Conservation (phyloP, 1,140 invertebrate genomes). For the Halictus rubicundus region DNA sequence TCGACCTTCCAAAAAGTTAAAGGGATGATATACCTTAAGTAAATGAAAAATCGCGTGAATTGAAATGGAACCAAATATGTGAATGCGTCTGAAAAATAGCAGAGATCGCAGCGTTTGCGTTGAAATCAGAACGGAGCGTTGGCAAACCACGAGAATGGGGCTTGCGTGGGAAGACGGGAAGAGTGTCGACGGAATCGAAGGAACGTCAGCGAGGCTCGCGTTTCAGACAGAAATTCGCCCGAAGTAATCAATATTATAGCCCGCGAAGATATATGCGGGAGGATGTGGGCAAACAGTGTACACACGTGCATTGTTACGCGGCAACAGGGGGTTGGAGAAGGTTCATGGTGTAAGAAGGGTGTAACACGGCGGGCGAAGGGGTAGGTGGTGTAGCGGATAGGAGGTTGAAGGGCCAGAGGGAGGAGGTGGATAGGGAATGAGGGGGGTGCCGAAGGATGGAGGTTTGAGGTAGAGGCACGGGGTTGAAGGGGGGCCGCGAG, state of each 20-base stretch:
- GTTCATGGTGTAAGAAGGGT: constrained; percentile 48
- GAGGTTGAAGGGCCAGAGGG: constrained; percentile 5
- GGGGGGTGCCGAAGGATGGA: constrained; percentile 38
- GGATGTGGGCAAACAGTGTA: constrained; percentile 75
- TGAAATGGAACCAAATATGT: too few species aligned
- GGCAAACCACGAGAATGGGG: too few species aligned
- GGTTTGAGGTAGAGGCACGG: constrained; percentile 48
- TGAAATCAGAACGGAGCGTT: too few species aligned
- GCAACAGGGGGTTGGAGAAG: constrained; percentile 31
- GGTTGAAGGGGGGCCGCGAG: constrained; percentile 56
- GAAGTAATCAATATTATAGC: constrained; percentile 78
- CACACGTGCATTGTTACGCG: constrained; percentile 74
- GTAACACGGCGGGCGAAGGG: constrained; percentile 10
- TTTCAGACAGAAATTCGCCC: constrained; percentile 69
- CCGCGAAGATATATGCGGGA: constrained; percentile 72
- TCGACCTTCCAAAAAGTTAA: too few species aligned
- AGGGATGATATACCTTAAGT: too few species aligned
- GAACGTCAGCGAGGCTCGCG: constrained; percentile 51
- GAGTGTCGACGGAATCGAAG: constrained; percentile 16
- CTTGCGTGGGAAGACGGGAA: background rate
- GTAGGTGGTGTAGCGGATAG: background rate
- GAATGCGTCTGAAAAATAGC: too few species aligned
- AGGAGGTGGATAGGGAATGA: background rate
- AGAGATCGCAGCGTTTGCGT: too few species aligned
- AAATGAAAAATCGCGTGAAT: too few species aligned